A percentile compares a stretch with the other conserved stretches of the same genome.
phyloP scores from a whole-genome alignment of 2,888 invertebrate genomes.

The Diloba caeruleocephala region DNA sequence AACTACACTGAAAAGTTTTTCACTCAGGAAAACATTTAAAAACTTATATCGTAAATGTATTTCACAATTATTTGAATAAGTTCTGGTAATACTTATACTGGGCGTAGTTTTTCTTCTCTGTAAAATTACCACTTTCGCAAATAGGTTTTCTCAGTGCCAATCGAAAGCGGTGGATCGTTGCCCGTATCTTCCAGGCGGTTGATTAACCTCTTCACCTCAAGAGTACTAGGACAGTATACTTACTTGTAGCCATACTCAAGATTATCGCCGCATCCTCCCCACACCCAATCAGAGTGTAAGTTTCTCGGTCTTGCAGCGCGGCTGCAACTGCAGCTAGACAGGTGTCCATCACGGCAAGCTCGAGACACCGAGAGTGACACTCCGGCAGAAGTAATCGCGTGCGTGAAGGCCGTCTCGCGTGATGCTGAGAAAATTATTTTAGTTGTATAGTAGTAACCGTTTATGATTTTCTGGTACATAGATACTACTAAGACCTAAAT shows the following conservation, averaged over 20 bases:
- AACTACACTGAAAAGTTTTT: no score
- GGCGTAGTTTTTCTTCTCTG: no score
- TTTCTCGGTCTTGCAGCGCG: constrained; percentile 94
- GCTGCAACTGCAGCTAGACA: constrained; percentile 97
- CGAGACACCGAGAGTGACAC: constrained; percentile 96
- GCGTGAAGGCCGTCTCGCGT: constrained; percentile 96
- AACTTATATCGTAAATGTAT: no score
- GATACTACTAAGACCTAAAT: constrained; percentile 28
- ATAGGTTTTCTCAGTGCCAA: no score
- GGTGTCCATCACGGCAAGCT: constrained; percentile 96
- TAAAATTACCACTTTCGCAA: no score
- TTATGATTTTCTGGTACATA: constrained; percentile 38
- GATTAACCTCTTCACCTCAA: constrained; percentile 25
- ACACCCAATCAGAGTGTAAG: constrained; percentile 97
- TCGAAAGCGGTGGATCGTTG: no score
- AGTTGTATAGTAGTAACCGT: constrained; percentile 9
- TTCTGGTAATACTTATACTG: no score
- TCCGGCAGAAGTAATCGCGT: constrained; percentile 96
- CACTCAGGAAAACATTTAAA: no score
- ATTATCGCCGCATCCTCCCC: constrained; percentile 99
- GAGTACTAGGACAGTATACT: constrained; percentile 60
- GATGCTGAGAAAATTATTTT: constrained; percentile 88
- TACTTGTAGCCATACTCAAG: constrained; percentile 98
- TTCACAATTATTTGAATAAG: no score
- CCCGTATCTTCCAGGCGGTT: no score